phyloP scores from a whole-genome alignment of 1,140 invertebrate genomes.

The Drosophila watanabei region DNA sequence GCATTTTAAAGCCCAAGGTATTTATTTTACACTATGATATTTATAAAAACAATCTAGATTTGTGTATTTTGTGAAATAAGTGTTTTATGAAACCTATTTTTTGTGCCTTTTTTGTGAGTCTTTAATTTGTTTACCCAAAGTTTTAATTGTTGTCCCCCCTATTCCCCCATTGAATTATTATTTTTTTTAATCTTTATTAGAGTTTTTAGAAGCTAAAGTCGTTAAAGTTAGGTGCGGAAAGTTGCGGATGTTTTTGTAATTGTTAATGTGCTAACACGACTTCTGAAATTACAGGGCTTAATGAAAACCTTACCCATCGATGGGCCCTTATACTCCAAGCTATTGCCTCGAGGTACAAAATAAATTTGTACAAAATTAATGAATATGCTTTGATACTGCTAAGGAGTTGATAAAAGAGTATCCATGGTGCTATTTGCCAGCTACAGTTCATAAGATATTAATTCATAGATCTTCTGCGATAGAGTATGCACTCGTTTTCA shows the following conservation, averaged over 20 bases:
- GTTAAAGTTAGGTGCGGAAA: constrained; percentile 22
- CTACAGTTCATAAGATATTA: background rate
- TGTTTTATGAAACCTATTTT: background rate
- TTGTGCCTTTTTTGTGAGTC: constrained; percentile 7
- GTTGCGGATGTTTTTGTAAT: constrained; percentile 23
- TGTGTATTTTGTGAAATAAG: no score
- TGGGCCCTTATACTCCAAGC: no score
- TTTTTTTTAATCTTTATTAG: constrained; percentile 14
- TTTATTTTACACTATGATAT: no score
- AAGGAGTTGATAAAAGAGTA: background rate
- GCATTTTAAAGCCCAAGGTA: no score
- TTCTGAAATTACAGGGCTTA: no score
- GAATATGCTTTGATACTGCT: no score
- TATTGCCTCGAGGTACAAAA: no score
- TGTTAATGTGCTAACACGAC: constrained; percentile 23
- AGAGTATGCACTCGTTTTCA: background rate
- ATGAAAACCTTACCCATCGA: no score
- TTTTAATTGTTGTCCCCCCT: background rate
- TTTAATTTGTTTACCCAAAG: constrained; percentile 7
- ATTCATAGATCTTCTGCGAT: background rate
- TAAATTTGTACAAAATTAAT: no score
- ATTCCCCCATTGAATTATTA: background rate
- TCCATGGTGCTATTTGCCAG: background rate
- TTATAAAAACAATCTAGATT: no score
- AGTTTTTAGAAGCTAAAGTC: constrained; percentile 13